These are phyloP conservation scores for Myodes glareolus DNA, from an alignment of 2,113 vertebrate species.

Conservation along the genomic window DNA sequence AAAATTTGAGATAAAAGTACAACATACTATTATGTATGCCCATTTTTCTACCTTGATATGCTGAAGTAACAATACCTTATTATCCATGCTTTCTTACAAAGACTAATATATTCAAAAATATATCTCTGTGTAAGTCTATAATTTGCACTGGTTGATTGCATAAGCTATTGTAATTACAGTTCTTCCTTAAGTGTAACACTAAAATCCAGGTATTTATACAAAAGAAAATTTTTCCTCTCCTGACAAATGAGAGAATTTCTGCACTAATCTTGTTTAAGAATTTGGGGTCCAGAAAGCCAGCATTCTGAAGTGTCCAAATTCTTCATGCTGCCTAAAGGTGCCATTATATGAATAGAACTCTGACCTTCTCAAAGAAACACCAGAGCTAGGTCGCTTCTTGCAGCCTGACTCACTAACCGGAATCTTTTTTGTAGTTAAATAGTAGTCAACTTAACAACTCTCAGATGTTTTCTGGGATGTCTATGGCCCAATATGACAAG, in stretches of 20 bases:
- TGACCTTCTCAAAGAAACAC: slow-evolving; percentile 24
- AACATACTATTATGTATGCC: neutral
- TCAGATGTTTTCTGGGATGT: neutral
- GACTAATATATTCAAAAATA: neutral
- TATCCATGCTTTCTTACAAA: neutral
- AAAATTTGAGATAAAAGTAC: too few relatives aligned
- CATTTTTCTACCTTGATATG: neutral
- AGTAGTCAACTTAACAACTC: slow-evolving; percentile 40
- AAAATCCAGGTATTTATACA: neutral
- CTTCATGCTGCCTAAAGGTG: neutral
- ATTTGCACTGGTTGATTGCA: neutral
- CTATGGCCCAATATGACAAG: slow-evolving; percentile 47
- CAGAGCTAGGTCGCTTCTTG: slow-evolving; percentile 45
- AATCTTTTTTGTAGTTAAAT: slow-evolving; percentile 53
- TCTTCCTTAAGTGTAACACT: neutral
- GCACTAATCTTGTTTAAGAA: slow-evolving; percentile 22
- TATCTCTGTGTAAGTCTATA: neutral
- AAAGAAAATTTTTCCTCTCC: neutral
- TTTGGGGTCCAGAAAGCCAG: slow-evolving; percentile 37
- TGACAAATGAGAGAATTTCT: neutral
- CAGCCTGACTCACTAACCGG: neutral
- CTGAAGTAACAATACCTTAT: neutral
- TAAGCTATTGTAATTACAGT: neutral
- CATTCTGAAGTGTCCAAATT: slow-evolving; percentile 41
- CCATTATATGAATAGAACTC: neutral